Base-by-base conservation (phyloP, 2,797 vertebrate genomes). In the Agapornis canus region DNA sequence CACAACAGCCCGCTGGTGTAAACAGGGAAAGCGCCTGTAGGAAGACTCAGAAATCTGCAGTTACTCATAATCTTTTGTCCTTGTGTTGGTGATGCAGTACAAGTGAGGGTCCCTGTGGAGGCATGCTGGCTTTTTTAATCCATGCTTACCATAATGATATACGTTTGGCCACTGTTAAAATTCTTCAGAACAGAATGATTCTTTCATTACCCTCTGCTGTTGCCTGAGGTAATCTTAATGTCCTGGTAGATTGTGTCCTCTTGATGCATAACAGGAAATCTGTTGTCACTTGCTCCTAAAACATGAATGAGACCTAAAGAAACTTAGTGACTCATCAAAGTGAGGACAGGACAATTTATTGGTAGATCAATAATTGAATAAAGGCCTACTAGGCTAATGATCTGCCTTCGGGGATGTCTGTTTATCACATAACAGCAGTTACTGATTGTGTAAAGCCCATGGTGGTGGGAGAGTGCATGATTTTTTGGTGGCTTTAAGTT, bases 61-160 rank as follows among this genome's bases (percentile, higher is more conserved):
- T 5, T 45, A 12, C 1, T 68, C 11, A 7, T 29, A 3, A 32
- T 22, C 29, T 42, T 54, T 47, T 75, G 39, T 65, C 56, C 16
- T 59, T 14, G 14, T 0, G 0, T 13, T 47, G 51, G 27, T 71
- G 63, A 14, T 14, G 13, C 11, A 7, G 1, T 26, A 59, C 31
- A 32, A 32, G 52, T 0, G 45, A 0, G 2, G 40, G 66, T 64
- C 19, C 47, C 29, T 4, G 3, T 5, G 4, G 63, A 39, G 51
- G 6, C 5, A 0, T 9, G 37, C 9, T 84, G 47, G 4, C 48
- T 78, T 90, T 40, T 64, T 63, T 78, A 43, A 47, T 76, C n/a
- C 47, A 0, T 8, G 56, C 5, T 39, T 51, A 7, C 51, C 18
- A 1, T 37, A 13, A 3, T 9, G 39, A 19, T 37, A 47, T 31